A percentile compares a stretch with the other conserved stretches of the same genome.
phyloP scores from a whole-genome alignment of 2,888 invertebrate genomes.

The Cheilosia soror region DNA sequence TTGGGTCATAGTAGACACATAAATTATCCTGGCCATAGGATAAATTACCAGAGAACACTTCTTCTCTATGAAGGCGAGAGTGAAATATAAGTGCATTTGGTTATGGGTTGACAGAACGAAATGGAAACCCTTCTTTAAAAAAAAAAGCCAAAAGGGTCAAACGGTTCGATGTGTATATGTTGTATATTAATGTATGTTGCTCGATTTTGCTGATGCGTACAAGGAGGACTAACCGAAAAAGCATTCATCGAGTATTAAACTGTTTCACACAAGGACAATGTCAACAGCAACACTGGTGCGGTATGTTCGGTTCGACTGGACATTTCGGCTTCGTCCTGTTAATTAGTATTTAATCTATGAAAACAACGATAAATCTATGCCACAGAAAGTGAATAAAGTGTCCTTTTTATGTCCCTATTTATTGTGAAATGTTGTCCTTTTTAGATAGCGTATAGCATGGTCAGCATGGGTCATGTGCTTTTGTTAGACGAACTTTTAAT shows the following conservation, averaged over 20 bases:
- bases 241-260: conserved; percentile 45
- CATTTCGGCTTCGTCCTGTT: conserved; percentile 56
- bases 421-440: conserved; percentile 36
- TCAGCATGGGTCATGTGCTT: conserved; percentile 18
- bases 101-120: conserved; percentile 32
- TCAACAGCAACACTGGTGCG: conserved; percentile 13
- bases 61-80: not conserved
- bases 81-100: conserved; percentile 59
- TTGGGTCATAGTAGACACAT: conserved; percentile 70
- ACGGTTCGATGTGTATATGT: conserved; percentile 30
- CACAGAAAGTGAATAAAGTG: conserved; percentile 64
- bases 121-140: conserved; percentile 33
- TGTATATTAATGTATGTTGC: conserved; percentile 50
- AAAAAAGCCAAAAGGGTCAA: conserved; percentile 47
- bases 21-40: conserved; percentile 67
- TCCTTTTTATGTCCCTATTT: conserved; percentile 54
- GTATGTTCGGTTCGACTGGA: conserved; percentile 30
- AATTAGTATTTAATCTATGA: conserved; percentile 73
- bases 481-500: conserved; percentile 48
- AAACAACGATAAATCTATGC: conserved; percentile 69
- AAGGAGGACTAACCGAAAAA: conserved; percentile 11
- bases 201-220: conserved; percentile 46
- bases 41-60: conserved; percentile 73
- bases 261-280: conserved; percentile 26
- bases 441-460: not conserved